These are phyloP conservation scores for Hemicrepidius hirtus DNA, from an alignment of 2,888 invertebrate genomes.

Conservation along the genomic window DNA sequence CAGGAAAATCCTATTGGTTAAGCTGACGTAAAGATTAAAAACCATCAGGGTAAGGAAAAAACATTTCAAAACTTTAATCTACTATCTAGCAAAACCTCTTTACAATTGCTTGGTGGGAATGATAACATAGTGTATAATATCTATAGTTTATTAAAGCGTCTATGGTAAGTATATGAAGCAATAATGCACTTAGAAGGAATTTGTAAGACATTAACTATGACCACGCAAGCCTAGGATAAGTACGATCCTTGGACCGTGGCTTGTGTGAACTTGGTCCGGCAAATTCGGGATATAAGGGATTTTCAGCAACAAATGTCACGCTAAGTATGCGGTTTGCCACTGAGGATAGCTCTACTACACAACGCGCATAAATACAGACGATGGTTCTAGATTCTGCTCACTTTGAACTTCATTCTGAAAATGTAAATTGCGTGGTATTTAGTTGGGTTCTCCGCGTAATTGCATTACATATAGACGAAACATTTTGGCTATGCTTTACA, in stretches of 20 bases:
- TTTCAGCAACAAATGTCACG: slow-evolving; percentile 15
- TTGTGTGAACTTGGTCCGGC: neutral
- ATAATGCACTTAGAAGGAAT: slow-evolving; percentile 2
- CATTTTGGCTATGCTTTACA: no score
- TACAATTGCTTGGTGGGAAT: neutral
- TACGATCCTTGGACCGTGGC: slow-evolving; percentile 13
- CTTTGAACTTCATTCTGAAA: no score
- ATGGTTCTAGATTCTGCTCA: no score
- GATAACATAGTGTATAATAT: neutral
- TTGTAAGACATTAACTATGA: slow-evolving; percentile 6
- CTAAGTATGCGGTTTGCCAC: slow-evolving; percentile 7
- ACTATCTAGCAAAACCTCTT: no score
- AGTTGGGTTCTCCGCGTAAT: no score
- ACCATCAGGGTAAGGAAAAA: no score
- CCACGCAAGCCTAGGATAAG: slow-evolving; percentile 13
- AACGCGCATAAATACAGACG: neutral
- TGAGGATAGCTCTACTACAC: neutral
- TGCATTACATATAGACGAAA: no score
- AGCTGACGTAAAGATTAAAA: no score
- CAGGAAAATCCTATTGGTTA: no score
- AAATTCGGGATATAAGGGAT: slow-evolving; percentile 13
- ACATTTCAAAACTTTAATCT: no score
- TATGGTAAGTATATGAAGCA: neutral
- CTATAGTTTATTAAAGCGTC: neutral
- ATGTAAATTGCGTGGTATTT: no score